Evolutionary conservation across 2,797 vertebrate species (phyloP), one percentile per base, ranked within the genome.

Genomic region (Paguma larvata): DNA sequence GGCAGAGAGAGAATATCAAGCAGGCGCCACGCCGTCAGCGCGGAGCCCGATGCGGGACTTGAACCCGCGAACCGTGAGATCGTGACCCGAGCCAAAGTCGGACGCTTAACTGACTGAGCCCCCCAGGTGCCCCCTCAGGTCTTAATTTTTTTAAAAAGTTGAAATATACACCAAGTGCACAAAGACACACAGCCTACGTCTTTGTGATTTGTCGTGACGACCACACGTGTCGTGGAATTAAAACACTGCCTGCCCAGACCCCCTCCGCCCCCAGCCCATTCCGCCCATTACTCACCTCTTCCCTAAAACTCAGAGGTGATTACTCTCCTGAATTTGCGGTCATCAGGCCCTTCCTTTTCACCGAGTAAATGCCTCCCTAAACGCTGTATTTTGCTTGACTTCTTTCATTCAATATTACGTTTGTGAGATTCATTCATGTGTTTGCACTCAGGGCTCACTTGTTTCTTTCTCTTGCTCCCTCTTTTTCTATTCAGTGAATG

Each of bases 221-320:
- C 19, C 44, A 34, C 11, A 41, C 21, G 8, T 4, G 15, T 65
- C 32, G 23, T 51, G 44, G 32, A 63, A 56, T 5, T 27, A 32
- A 44, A 27, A 21, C 13, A 6, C 23, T 21, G 27, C 18, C 9
- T 19, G 34, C 9, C 25, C 19, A 2, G 34, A 5, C 7, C 51
- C 51, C 16, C 56, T 27, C 62, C 19, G 15, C 15, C 6, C 15
- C 15, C 1, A 72, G 12, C 12, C 3, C 15, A 2, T 3, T 1
- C 53, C 13, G 6, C 51, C 27, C 30, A 19, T 9, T 13, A 15
- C 8, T 23, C 46, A 53, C 32, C 14, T 56, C n/a, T 56, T 27
- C 23, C 84, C 6, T 38, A 68, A 12, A 34, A 18, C 53, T 90
- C 46, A 67, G 46, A 62, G 14, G 46, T 32, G 15, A 30, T 13